Evolutionary conservation across 2,888 invertebrate genomes (phyloP).

Genomic region (Hydroisotoma schaefferi): DNA sequence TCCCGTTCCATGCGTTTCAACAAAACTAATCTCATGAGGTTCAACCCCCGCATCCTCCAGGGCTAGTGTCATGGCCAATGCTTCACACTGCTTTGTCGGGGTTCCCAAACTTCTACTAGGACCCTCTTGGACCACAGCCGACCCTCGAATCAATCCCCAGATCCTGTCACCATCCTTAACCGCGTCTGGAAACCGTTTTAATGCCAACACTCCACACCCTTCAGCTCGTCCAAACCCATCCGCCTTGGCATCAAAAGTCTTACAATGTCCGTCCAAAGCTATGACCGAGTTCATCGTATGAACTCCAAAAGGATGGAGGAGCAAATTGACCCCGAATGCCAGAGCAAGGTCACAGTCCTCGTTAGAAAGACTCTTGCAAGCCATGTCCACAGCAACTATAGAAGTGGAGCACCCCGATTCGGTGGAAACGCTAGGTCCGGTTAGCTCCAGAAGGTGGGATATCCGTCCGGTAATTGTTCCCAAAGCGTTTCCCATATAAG

Average conservation of each 20-base stretch:
- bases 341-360: constrained; percentile 26
- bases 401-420: constrained; percentile 30
- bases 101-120: constrained; percentile 50
- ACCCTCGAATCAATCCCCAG: constrained; percentile 47
- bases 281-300: constrained; percentile 16
- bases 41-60: constrained; percentile 24
- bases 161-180: constrained; percentile 39
- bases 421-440: constrained; percentile 26
- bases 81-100: constrained; percentile 22
- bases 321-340: constrained; percentile 32
- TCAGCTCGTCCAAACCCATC: constrained; percentile 52
- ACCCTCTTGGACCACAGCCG: constrained; percentile 51
- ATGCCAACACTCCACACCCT: constrained; percentile 50
- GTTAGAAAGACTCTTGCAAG: constrained; percentile 7
- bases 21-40: constrained; percentile 21
- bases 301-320: constrained; percentile 19
- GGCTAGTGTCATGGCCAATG: constrained; percentile 24
- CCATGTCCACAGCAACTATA: constrained; percentile 24
- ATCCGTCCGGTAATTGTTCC: constrained; percentile 15
- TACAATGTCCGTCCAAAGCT: constrained; percentile 48
- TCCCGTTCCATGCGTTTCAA: constrained; percentile 18
- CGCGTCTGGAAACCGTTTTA: constrained; percentile 49
- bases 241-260: constrained; percentile 51
- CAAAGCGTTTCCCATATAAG: constrained; percentile 18
- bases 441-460: constrained; percentile 18